Evolutionary conservation across 2,888 invertebrate species (phyloP).

Genomic region (Fragum sueziense): DNA sequence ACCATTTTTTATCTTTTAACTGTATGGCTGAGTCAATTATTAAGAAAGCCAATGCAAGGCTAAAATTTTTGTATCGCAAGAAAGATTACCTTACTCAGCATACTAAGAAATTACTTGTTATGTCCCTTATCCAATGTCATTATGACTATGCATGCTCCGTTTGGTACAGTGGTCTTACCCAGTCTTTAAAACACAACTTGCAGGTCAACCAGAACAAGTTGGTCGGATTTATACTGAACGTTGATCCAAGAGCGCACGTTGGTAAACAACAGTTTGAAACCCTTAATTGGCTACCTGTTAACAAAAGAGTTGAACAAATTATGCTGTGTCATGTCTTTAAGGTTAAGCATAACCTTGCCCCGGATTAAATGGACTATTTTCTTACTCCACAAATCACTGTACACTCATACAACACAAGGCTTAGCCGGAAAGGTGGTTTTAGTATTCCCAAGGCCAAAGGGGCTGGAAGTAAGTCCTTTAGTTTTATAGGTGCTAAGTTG

Average conservation of each 20-base stretch:
- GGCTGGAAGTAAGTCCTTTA: no score
- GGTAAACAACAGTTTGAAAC: background rate
- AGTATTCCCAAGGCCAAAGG: no score
- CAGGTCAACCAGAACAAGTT: conserved; percentile 12
- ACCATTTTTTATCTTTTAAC: no score
- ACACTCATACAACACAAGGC: no score
- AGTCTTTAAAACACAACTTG: background rate
- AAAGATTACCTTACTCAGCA: no score
- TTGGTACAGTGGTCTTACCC: background rate
- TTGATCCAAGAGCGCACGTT: conserved; percentile 3
- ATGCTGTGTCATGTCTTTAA: background rate
- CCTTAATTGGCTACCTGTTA: conserved; percentile 2
- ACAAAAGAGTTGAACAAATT: conserved; percentile 16
- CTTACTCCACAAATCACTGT: no score
- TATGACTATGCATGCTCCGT: background rate
- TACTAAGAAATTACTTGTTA: no score
- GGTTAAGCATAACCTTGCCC: conserved; percentile 1
- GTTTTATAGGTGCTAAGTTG: no score
- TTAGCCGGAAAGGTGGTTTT: no score
- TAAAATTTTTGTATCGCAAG: no score
- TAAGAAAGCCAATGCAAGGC: no score
- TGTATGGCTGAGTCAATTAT: no score
- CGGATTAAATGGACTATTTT: background rate
- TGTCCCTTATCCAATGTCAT: conserved; percentile 7
- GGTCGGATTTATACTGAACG: conserved; percentile 5